phyloP scores from a whole-genome alignment of 2,888 invertebrate species.

The Scaptomyza tumidula region DNA sequence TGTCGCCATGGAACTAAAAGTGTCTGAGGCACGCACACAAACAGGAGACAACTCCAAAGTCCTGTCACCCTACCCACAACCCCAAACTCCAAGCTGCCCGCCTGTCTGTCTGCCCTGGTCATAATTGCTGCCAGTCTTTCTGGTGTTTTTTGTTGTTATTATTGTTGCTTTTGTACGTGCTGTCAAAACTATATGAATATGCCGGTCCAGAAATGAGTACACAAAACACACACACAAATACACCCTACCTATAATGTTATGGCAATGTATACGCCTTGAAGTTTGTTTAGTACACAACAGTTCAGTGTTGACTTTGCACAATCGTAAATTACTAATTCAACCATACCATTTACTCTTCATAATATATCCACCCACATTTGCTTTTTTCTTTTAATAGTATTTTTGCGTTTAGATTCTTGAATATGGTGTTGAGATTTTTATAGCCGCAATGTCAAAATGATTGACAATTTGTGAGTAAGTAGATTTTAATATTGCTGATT shows the following conservation, averaged over 20 bases:
- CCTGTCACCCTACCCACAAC: background rate
- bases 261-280: slow-evolving; percentile 24
- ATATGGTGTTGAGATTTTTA: slow-evolving; percentile 43
- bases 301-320: slow-evolving; percentile 11
- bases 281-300: slow-evolving; percentile 19
- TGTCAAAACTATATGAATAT: slow-evolving; percentile 69
- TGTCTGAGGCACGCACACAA: slow-evolving; percentile 59
- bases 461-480: background rate
- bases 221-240: background rate
- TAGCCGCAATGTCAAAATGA: slow-evolving; percentile 15
- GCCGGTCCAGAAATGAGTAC: slow-evolving; percentile 44
- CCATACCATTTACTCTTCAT: slow-evolving; percentile 11
- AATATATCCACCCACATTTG: slow-evolving; percentile 8
- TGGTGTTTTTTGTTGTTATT: slow-evolving; percentile 8
- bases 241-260: background rate
- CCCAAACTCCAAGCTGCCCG: slow-evolving; percentile 18
- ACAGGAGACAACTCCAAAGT: slow-evolving; percentile 21
- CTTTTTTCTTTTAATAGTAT: slow-evolving; percentile 1
- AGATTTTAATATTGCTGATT: slow-evolving; percentile 3
- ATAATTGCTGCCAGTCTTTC: slow-evolving; percentile 46
- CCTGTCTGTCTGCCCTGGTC: slow-evolving; percentile 47
- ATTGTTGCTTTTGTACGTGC: slow-evolving; percentile 39
- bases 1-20: slow-evolving; percentile 54
- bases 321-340: slow-evolving; percentile 28
- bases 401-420: slow-evolving; percentile 40